Percentiles rank a stretch among this genome's conserved stretches.
Conservation (phyloP, 2,888 invertebrate species). For the Parasteatoda lunata region DNA sequence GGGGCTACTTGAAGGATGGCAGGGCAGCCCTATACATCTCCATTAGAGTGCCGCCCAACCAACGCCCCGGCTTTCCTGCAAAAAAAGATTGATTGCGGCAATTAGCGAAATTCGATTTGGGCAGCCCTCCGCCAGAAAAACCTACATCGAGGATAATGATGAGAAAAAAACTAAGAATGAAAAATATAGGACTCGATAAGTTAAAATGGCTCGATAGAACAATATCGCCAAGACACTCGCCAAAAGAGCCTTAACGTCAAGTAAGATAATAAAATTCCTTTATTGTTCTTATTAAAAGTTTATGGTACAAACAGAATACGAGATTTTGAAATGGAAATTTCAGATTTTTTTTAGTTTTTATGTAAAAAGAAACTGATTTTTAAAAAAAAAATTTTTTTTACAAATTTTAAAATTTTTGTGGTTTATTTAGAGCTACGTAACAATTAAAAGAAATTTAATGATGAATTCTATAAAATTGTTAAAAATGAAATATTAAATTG, state of each 20-base stretch:
- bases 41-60: conserved; percentile 49
- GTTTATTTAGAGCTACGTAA: too few species aligned
- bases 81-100: conserved; percentile 63
- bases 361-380: too few species aligned
- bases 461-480: too few species aligned
- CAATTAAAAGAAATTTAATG: too few species aligned
- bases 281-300: too few species aligned
- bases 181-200: conserved; percentile 45
- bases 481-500: too few species aligned
- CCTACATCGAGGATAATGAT: conserved; percentile 59
- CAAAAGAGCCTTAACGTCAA: conserved; percentile 2
- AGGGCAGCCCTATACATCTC: conserved; percentile 54
- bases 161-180: conserved; percentile 32
- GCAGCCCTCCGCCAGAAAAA: conserved; percentile 58
- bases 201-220: conserved; percentile 51
- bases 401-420: too few species aligned
- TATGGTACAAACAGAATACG: too few species aligned
- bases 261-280: too few species aligned
- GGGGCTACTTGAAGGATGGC: conserved; percentile 48
- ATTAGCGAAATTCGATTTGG: conserved; percentile 68
- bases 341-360: too few species aligned
- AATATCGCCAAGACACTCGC: conserved; percentile 51
- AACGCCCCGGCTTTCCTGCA: conserved; percentile 26
- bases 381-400: too few species aligned
- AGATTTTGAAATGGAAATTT: too few species aligned